These are phyloP conservation scores for Myxocyprinus asiaticus DNA, from an alignment of 2,113 vertebrate species.

Conservation along the genomic window DNA sequence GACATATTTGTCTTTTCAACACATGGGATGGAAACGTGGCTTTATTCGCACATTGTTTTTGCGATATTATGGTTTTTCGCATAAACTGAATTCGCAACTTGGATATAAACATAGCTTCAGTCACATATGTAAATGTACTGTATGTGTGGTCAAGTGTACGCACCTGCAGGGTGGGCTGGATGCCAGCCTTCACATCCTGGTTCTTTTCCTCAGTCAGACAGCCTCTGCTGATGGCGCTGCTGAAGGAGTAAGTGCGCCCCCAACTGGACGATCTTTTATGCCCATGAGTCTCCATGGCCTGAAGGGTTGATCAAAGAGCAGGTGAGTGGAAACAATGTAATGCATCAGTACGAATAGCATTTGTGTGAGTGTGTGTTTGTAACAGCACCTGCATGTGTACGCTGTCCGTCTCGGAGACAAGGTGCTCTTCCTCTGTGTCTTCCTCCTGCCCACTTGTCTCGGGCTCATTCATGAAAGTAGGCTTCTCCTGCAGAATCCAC, in stretches of 20 bases:
- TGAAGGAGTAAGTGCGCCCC: constrained; percentile 95
- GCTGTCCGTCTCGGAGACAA: constrained; percentile 72
- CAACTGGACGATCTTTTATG: constrained; percentile 94
- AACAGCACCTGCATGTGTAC: constrained; percentile 71
- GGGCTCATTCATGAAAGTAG: constrained; percentile 92
- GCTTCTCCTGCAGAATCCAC: constrained; percentile 93
- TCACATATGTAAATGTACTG: too few relatives aligned
- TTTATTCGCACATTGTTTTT: too few relatives aligned
- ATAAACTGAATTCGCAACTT: too few relatives aligned
- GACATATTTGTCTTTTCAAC: too few relatives aligned
- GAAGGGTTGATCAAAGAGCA: constrained; percentile 5
- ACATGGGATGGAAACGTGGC: too few relatives aligned
- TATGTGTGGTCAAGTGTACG: too few relatives aligned
- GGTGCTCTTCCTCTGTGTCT: constrained; percentile 68
- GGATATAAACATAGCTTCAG: too few relatives aligned
- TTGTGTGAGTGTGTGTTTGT: neutral
- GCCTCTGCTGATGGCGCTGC: constrained; percentile 90
- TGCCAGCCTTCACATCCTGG: constrained; percentile 85
- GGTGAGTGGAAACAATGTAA: neutral
- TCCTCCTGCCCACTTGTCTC: constrained; percentile 75
- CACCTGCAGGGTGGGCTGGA: constrained; percentile 90
- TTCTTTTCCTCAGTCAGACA: constrained; percentile 87
- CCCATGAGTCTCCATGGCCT: constrained; percentile 75
- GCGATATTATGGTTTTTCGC: too few relatives aligned
- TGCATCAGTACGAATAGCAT: neutral